A percentile compares a stretch with the other conserved stretches of the same genome.
phyloP scores from a whole-genome alignment of 2,888 invertebrate genomes.

The Tortricodes alternella region DNA sequence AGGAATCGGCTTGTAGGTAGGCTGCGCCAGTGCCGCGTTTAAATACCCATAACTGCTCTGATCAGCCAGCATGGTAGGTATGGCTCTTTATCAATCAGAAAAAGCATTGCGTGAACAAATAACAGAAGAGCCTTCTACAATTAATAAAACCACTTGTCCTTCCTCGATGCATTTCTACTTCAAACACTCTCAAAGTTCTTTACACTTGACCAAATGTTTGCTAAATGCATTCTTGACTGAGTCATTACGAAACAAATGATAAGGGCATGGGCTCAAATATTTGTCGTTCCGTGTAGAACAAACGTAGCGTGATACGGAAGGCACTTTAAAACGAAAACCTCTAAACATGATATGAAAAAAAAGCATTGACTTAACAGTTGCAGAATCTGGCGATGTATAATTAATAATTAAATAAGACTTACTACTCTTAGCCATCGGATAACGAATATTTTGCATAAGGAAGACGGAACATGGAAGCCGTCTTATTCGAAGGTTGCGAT shows the following conservation, averaged over 20 bases:
- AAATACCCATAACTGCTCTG: too few relatives aligned
- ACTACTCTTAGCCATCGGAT: too few relatives aligned
- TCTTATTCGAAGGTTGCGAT: conserved; percentile 20
- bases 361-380: background rate
- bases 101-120: too few relatives aligned
- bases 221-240: conserved; percentile 26
- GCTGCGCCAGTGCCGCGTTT: too few relatives aligned
- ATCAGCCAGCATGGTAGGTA: too few relatives aligned
- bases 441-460: conserved; percentile 16
- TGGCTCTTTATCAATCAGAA: too few relatives aligned
- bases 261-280: conserved; percentile 20
- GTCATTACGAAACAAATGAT: conserved; percentile 18
- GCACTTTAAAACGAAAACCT: background rate
- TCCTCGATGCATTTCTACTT: background rate
- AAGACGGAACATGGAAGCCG: conserved; percentile 24
- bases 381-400: background rate
- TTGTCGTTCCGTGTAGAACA: conserved; percentile 9
- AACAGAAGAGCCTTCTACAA: too few relatives aligned
- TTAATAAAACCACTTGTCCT: too few relatives aligned
- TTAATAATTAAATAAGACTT: background rate
- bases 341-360: background rate
- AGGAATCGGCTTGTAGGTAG: too few relatives aligned
- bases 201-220: conserved; percentile 29
- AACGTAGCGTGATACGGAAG: conserved; percentile 14
- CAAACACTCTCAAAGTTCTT: background rate